Base-by-base conservation (phyloP, 2,797 vertebrate genomes). In the Benthosema pterotum region DNA sequence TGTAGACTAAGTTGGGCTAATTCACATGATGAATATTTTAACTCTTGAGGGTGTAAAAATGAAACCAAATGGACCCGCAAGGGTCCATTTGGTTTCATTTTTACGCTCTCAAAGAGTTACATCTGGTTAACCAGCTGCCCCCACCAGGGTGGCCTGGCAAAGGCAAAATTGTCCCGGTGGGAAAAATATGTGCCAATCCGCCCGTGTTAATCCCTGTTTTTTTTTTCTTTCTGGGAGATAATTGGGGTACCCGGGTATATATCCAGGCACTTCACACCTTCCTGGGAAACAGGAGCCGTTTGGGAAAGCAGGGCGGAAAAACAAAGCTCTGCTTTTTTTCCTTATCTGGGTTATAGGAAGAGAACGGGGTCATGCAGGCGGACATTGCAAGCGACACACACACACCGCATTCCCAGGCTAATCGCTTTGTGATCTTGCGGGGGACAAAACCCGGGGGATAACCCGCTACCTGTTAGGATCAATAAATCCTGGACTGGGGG, bases 171-270 rank as follows among this genome's bases (percentile, higher is more conserved):
- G n/a, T n/a, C n/a, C n/a, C n/a, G n/a, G n/a, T n/a, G n/a, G n/a
- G n/a, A n/a, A n/a, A n/a, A n/a, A n/a, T n/a, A n/a, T n/a, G n/a
- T n/a, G n/a, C n/a, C n/a, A n/a, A n/a, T n/a, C n/a, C n/a, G n/a
- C n/a, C n/a, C n/a, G n/a, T n/a, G n/a, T n/a, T n/a, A n/a, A n/a
- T n/a, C n/a, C n/a, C n/a, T n/a, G n/a, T 25, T 1, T 25, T 5
- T 25, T 22, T 4, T 22, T 70, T 74, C 77, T 72, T 8, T 2
- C 28, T 22, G 19, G 8, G 42, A 60, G 25, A 46, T 64, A 65
- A 71, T 76, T 12, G 9, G 53, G n/a, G n/a, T n/a, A 9, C 59
- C 17, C 52, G 60, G 8, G 32, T 38, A n/a, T n/a, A n/a, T n/a
- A 66, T 57, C 67, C 49, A 1, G 3, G 2, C 14, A 61, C 55